phyloP scores from a whole-genome alignment of 1,140 invertebrate genomes.

The Lysiphlebus fabarum region DNA sequence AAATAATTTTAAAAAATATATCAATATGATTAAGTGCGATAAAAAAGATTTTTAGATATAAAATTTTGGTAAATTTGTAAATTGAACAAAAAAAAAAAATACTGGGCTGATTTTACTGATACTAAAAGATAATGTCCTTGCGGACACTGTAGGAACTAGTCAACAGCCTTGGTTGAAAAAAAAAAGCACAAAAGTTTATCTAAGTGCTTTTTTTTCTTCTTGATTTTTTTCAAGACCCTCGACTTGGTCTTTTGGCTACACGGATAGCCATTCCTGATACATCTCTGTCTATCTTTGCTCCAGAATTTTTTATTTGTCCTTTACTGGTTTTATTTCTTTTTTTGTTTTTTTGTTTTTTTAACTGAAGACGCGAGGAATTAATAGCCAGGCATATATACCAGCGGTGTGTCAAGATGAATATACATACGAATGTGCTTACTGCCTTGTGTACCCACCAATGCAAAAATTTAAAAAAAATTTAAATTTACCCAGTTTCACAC shows the following conservation, averaged over 20 bases:
- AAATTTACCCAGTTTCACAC: constrained; percentile 32
- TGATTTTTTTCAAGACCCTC: constrained; percentile 53
- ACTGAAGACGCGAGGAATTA: constrained; percentile 26
- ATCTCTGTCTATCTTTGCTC: constrained; percentile 12
- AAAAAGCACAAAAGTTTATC: constrained; percentile 44
- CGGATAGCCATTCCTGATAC: background rate
- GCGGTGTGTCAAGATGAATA: constrained; percentile 18
- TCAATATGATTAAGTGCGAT: no score
- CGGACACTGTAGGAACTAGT: constrained; percentile 15
- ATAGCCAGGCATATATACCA: constrained; percentile 29
- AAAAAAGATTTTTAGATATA: background rate
- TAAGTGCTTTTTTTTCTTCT: constrained; percentile 42
- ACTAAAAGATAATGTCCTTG: constrained; percentile 4
- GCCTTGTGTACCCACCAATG: constrained; percentile 19
- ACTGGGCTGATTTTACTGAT: constrained; percentile 12
- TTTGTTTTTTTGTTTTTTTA: constrained; percentile 1
- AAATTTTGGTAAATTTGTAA: no score
- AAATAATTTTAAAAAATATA: background rate
- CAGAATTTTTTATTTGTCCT: background rate
- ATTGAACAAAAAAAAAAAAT: constrained; percentile 16
- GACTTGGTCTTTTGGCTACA: constrained; percentile 46
- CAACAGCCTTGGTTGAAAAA: constrained; percentile 22
- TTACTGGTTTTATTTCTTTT: background rate
- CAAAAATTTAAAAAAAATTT: constrained; percentile 31
- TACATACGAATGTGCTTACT: constrained; percentile 19